Evolutionary conservation across 2,797 vertebrate genomes (phyloP).

Genomic region (Psittacula derbiana): DNA sequence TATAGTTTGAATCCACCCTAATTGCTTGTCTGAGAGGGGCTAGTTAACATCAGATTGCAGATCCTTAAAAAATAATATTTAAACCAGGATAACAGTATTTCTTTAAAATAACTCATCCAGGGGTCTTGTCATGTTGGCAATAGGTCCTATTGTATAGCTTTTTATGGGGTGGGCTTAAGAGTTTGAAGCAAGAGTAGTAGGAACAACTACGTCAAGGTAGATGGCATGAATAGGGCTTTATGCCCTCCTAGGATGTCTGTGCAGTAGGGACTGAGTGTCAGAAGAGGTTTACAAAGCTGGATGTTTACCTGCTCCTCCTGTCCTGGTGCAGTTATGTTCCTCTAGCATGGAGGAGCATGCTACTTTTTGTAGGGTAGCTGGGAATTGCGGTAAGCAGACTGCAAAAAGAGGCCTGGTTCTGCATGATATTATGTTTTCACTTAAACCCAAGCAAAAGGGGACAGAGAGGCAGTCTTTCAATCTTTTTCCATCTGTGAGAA

Average conservation of each 20-base stretch:
- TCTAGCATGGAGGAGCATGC: accelerated
- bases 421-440: background rate
- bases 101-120: background rate
- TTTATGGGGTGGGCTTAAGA: background rate
- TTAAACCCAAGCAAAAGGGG: background rate
- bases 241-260: too few relatives aligned
- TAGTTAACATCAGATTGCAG: background rate
- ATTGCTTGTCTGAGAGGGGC: background rate
- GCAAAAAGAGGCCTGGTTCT: background rate
- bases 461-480: background rate
- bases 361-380: background rate
- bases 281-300: background rate
- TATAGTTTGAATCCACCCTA: background rate
- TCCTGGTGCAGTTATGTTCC: background rate
- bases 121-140: background rate
- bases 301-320: background rate
- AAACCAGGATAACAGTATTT: background rate
- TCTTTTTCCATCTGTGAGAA: background rate
- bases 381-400: background rate
- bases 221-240: background rate
- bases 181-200: background rate
- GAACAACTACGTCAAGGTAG: background rate
- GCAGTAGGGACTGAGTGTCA: background rate
- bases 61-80: background rate
- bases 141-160: background rate